Base-by-base conservation (phyloP, 2,888 invertebrate species). In the Xestobium rufovillosum region DNA sequence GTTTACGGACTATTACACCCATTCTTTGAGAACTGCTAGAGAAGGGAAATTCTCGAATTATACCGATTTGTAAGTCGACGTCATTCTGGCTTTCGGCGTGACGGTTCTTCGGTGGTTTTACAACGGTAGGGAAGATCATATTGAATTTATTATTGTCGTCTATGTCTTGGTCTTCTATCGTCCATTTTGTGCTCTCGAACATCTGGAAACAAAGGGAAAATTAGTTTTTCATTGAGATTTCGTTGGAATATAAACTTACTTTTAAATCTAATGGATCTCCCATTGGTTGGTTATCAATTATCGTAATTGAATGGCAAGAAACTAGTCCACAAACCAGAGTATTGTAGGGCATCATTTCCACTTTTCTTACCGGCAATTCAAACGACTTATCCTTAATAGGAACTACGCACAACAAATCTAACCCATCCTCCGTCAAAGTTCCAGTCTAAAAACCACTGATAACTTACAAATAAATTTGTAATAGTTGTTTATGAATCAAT, bases 201-300 rank as follows among this genome's bases (percentile, higher is more conserved):
- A 97, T 94, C 75, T 84, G 63, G 2, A 60, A 51, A 47, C 28
- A 33, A 39, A 39, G 31, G 3, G 11, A 19, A 6, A 35, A 10
- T 14, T 9, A 14, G n/a, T 9, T 14, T 11, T n/a, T 35, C 15
- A 33, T 32, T 33, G 27, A 12, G 15, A 15, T 8, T 9, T 9
- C 9, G n/a, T 14, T n/a, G 4, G 9, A 11, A 11, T 14, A 19
- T 31, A 27, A 31, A 29, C 30, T 26, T 51, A 79, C 79, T 71
- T 89, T 92, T 15, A 97, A 69, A 61, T 98, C 97, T 14, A 98
- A 67, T 0, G 97, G 97, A 67, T 98, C 97, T 0, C 97, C 97
- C 26, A 83, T 82, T 36, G 91, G 69, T 54, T 82, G 78, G 1
- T 83, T 85, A 45, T 92, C 85, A 46, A 98, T 84, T 39, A 91